phyloP scores from a whole-genome alignment of 2,113 vertebrate genomes.

The Alethe castanea region DNA sequence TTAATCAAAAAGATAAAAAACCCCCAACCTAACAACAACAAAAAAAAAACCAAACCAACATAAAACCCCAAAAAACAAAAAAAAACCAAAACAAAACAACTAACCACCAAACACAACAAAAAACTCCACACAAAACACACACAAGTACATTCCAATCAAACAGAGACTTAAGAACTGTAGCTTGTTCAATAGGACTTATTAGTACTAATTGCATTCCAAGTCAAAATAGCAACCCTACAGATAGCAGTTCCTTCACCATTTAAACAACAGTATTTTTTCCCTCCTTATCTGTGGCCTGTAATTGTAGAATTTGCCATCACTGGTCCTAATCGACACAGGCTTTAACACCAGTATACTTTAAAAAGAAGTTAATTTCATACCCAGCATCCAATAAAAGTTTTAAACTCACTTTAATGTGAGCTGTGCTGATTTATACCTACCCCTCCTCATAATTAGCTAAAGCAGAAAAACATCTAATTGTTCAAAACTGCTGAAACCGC shows the following conservation, averaged over 20 bases:
- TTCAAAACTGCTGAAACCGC: not conserved
- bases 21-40: not conserved
- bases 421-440: not conserved
- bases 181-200: not conserved
- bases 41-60: not conserved
- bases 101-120: no score
- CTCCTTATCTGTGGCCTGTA: not conserved
- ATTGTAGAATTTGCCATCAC: not conserved
- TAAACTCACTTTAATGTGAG: not conserved
- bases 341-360: not conserved
- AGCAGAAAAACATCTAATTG: not conserved
- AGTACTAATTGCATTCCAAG: not conserved
- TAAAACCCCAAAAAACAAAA: not conserved
- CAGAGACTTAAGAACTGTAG: not conserved
- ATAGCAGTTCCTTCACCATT: not conserved
- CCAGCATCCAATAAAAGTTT: not conserved
- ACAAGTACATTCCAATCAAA: not conserved
- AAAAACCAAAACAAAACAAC: not conserved
- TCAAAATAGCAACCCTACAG: not conserved
- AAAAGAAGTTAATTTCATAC: not conserved
- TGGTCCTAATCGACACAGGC: not conserved
- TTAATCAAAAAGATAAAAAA: not conserved
- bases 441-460: not conserved
- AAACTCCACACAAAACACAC: not conserved
- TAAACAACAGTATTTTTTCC: not conserved